Evolutionary conservation across 2,797 vertebrate species (phyloP).

Genomic region (Poecilia wingei): DNA sequence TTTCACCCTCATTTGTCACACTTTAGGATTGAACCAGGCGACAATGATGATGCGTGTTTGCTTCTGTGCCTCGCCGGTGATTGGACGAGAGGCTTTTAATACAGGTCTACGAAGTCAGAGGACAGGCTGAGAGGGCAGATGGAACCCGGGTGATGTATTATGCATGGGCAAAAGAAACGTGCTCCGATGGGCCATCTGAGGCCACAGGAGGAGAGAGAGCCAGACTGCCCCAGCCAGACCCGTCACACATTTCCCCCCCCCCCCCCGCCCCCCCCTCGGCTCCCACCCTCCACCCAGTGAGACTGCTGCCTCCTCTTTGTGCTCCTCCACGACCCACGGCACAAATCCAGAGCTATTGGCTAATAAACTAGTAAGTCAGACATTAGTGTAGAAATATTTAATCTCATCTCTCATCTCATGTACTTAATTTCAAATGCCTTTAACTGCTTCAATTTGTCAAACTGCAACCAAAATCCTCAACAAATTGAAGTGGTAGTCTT

Average conservation of each 20-base stretch:
- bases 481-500: background rate
- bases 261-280: constrained; percentile 12
- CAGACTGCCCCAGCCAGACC: constrained; percentile 68
- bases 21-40: constrained; percentile 39
- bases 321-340: constrained; percentile 56
- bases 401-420: constrained; percentile 23
- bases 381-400: constrained; percentile 61
- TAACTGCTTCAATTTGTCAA: background rate
- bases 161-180: constrained; percentile 61
- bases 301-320: constrained; percentile 38
- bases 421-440: background rate
- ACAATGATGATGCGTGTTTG: constrained; percentile 39
- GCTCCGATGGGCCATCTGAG: constrained; percentile 67
- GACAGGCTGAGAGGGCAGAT: constrained; percentile 69
- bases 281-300: constrained; percentile 43
- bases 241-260: constrained; percentile 46
- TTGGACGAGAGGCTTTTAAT: constrained; percentile 50
- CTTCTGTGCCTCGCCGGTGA: constrained; percentile 31
- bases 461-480: background rate
- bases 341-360: constrained; percentile 37
- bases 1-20: constrained; percentile 66
- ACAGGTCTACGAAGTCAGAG: constrained; percentile 45
- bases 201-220: constrained; percentile 51
- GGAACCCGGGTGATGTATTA: constrained; percentile 71
- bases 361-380: constrained; percentile 54